These are phyloP conservation scores for Bugulina stolonifera DNA, from an alignment of 2,888 invertebrate genomes.

Conservation along the genomic window DNA sequence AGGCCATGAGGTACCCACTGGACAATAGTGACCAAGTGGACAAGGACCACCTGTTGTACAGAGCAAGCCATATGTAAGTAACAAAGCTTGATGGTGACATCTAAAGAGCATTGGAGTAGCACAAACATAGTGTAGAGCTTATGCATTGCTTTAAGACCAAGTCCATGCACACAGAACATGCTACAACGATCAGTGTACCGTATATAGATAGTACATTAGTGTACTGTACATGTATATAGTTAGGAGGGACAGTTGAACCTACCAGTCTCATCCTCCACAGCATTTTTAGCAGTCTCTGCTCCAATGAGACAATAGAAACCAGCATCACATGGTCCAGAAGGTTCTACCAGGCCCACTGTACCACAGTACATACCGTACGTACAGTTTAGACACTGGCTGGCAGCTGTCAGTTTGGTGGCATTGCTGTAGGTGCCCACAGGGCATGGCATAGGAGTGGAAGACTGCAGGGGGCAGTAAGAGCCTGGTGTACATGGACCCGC, in stretches of 20 bases:
- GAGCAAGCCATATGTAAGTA: too few species aligned
- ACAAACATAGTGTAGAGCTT: too few species aligned
- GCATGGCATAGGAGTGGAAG: slow-evolving; percentile 38
- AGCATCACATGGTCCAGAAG: slow-evolving; percentile 42
- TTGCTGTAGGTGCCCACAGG: slow-evolving; percentile 40
- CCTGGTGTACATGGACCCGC: slow-evolving; percentile 47
- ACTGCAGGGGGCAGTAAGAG: slow-evolving; percentile 38
- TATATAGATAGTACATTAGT: too few species aligned
- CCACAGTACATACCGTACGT: slow-evolving; percentile 41
- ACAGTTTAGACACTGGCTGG: slow-evolving; percentile 42
- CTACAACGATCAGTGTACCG: too few species aligned
- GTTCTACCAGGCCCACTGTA: slow-evolving; percentile 36
- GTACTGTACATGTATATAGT: too few species aligned
- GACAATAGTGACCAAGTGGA: slow-evolving; percentile 46
- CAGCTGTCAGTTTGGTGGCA: slow-evolving; percentile 35
- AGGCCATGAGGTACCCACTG: slow-evolving; percentile 42
- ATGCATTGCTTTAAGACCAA: too few species aligned
- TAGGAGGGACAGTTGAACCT: not conserved
- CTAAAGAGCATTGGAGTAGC: too few species aligned
- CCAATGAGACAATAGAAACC: slow-evolving; percentile 47
- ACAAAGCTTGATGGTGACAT: too few species aligned
- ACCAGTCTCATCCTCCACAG: slow-evolving; percentile 23
- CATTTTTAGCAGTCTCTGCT: slow-evolving; percentile 31
- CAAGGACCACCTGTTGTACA: slow-evolving; percentile 44
- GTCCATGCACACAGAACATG: too few species aligned